phyloP scores from a whole-genome alignment of 2,888 invertebrate genomes.

The Epinotia bilunana region DNA sequence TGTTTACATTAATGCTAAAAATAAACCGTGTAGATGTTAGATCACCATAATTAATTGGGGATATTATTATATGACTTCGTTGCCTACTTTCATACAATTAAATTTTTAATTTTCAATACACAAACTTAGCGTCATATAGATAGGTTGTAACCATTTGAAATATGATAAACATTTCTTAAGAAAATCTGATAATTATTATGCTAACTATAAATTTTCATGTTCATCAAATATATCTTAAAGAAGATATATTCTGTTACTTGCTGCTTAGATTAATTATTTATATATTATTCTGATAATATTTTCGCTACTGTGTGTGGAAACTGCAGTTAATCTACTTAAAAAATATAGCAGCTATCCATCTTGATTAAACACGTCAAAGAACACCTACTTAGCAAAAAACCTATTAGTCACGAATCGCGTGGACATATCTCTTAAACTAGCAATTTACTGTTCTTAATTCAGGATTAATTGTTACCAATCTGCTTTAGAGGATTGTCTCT shows the following conservation, averaged over 20 bases:
- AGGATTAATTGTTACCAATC: conserved; percentile 55
- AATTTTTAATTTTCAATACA: background rate
- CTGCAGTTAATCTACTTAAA: background rate
- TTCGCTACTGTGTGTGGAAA: background rate
- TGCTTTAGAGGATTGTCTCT: conserved; percentile 52
- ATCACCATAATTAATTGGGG: no score
- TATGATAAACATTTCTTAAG: no score
- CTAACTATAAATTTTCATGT: no score
- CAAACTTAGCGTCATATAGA: no score
- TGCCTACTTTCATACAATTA: background rate
- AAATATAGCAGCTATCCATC: conserved; percentile 11
- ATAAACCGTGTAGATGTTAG: background rate
- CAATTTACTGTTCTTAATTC: conserved; percentile 53
- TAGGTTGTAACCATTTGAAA: no score
- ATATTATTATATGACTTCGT: no score
- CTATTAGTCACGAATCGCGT: conserved; percentile 44
- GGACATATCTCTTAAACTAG: conserved; percentile 43
- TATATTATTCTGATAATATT: background rate
- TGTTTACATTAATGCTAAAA: background rate
- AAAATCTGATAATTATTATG: no score
- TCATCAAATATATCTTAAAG: no score
- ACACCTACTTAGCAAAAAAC: conserved; percentile 37
- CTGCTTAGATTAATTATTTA: background rate
- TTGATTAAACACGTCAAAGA: conserved; percentile 25
- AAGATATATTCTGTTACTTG: background rate